Conservation (phyloP, 2,797 vertebrate genomes). For the Synaphobranchus kaupii region DNA sequence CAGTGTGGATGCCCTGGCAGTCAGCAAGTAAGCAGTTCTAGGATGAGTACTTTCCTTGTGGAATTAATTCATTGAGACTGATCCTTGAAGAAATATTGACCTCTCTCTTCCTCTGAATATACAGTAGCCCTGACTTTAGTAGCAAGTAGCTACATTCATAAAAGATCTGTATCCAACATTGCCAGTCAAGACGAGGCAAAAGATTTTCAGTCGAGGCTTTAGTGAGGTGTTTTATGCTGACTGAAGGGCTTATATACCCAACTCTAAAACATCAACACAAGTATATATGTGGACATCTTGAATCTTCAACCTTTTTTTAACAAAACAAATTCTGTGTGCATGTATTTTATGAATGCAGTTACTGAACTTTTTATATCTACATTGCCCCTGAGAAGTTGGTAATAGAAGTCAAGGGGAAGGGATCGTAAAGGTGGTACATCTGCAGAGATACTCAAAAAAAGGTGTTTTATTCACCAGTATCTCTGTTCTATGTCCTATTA, state of each 20-base stretch:
- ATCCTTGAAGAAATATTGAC: too few species aligned
- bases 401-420: neutral
- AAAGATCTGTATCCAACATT: neutral
- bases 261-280: neutral
- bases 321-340: neutral
- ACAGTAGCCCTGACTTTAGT: neutral
- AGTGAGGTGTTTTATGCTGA: too few species aligned
- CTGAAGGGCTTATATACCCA: too few species aligned
- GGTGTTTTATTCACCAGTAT: neutral
- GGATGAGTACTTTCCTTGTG: too few species aligned
- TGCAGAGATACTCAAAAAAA: neutral
- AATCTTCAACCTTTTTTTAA: too few species aligned
- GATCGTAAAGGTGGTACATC: neutral
- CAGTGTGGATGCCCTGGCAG: too few species aligned
- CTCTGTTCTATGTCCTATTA: neutral
- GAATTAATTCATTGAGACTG: too few species aligned
- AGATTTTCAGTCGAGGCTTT: neutral
- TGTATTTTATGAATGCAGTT: neutral
- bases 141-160: neutral
- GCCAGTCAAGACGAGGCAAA: neutral
- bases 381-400: neutral
- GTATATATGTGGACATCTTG: neutral
- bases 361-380: neutral
- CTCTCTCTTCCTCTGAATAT: neutral
- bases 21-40: too few species aligned